Conservation (phyloP, 2,888 invertebrate genomes). For the Leucozona laternaria region DNA sequence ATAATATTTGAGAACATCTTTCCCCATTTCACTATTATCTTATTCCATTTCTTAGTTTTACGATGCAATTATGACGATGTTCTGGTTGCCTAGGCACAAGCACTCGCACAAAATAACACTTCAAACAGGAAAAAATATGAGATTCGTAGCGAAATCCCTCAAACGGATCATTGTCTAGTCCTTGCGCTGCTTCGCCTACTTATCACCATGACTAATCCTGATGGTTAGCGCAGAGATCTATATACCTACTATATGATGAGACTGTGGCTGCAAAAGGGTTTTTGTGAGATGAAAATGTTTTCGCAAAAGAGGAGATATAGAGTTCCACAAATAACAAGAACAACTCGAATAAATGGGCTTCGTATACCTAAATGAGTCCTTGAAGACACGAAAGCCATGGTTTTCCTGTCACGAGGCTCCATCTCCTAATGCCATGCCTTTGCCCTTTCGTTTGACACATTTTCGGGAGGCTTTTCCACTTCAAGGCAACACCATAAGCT, state of each 20-base stretch:
- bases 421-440: not conserved
- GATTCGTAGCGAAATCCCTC: conserved; percentile 22
- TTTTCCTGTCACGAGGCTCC: not conserved
- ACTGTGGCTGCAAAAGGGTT: conserved; percentile 44
- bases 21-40: conserved; percentile 20
- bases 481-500: conserved; percentile 46
- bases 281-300: conserved; percentile 43
- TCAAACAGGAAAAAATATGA: conserved; percentile 23
- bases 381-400: conserved; percentile 12
- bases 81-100: conserved; percentile 35
- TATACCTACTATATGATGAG: not conserved
- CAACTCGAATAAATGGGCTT: conserved; percentile 42
- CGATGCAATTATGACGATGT: conserved; percentile 64
- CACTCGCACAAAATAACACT: conserved; percentile 42
- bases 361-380: conserved; percentile 60
- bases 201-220: conserved; percentile 50
- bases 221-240: conserved; percentile 33
- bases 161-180: conserved; percentile 52
- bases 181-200: conserved; percentile 41
- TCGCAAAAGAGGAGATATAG: not conserved
- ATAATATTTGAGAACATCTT: conserved; percentile 1
- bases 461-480: conserved; percentile 19
- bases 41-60: conserved; percentile 56
- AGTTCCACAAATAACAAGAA: conserved; percentile 11
- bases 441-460: conserved; percentile 30